phyloP scores from a whole-genome alignment of 2,888 invertebrate species.

The Sacculina carcini region DNA sequence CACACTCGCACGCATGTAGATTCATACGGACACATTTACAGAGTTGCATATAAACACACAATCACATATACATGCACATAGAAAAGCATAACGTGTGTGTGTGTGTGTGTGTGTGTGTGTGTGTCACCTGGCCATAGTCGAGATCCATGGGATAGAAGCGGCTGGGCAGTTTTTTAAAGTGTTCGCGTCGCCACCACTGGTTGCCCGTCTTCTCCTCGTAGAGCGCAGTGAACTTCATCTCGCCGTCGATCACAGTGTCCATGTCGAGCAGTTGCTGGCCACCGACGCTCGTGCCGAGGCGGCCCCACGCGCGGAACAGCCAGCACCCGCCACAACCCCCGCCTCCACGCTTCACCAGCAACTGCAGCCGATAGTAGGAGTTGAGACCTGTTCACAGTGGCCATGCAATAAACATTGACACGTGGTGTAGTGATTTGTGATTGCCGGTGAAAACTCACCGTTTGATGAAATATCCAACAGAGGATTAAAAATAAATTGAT shows the following conservation, averaged over 20 bases:
- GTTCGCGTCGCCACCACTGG: constrained; percentile 34
- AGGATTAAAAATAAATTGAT: too few relatives aligned
- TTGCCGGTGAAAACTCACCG: too few relatives aligned
- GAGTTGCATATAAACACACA: too few relatives aligned
- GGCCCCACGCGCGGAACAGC: constrained; percentile 80
- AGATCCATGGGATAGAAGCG: constrained; percentile 63
- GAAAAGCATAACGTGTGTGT: too few relatives aligned
- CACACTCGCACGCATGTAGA: background rate
- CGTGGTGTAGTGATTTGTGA: too few relatives aligned
- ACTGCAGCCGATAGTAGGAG: constrained; percentile 80
- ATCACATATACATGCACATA: too few relatives aligned
- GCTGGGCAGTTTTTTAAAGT: constrained; percentile 43
- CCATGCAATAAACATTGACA: too few relatives aligned
- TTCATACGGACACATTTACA: too few relatives aligned
- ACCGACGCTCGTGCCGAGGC: constrained; percentile 84
- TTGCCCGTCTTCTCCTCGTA: constrained; percentile 65
- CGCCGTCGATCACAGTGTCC: constrained; percentile 28
- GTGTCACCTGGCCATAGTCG: constrained; percentile 41
- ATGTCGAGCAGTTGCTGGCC: constrained; percentile 33
- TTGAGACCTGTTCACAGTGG: too few relatives aligned
- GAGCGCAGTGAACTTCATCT: constrained; percentile 30
- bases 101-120: background rate
- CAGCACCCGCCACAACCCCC: constrained; percentile 36
- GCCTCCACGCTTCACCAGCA: constrained; percentile 41
- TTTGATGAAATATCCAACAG: too few relatives aligned